Conservation (phyloP, 2,888 invertebrate genomes). For the Machimus atricapillus region DNA sequence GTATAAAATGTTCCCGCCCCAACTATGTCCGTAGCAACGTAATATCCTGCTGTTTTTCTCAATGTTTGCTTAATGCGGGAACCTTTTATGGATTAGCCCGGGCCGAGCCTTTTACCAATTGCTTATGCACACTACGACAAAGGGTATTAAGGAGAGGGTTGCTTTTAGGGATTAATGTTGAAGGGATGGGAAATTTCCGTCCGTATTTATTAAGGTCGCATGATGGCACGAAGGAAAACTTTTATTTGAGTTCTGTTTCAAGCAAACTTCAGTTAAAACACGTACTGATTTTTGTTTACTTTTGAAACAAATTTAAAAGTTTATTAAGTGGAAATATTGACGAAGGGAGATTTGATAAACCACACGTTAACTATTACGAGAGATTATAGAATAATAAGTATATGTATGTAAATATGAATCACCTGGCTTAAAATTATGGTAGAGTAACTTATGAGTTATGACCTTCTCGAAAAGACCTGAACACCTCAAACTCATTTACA, state of each 20-base stretch:
- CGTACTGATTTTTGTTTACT: neutral
- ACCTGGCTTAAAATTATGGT: neutral
- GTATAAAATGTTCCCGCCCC: neutral
- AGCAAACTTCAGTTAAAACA: neutral
- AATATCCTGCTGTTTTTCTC: neutral
- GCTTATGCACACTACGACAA: neutral
- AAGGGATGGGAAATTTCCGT: neutral
- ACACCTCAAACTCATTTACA: neutral
- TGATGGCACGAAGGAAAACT: neutral
- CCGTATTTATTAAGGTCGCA: neutral
- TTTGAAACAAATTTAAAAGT: neutral
- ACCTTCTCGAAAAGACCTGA: neutral
- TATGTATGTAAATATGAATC: neutral
- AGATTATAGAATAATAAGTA: neutral
- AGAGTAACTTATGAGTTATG: neutral
- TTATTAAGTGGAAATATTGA: neutral
- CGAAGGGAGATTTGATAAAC: neutral
- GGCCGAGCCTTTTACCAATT: neutral
- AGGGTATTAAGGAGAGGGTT: neutral
- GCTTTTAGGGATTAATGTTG: neutral
- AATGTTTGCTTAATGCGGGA: neutral
- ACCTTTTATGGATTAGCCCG: neutral
- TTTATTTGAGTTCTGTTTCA: neutral
- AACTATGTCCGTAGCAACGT: neutral
- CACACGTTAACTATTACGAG: neutral